Base-by-base conservation (phyloP, 2,888 invertebrate species). In the Diadromus collaris region DNA sequence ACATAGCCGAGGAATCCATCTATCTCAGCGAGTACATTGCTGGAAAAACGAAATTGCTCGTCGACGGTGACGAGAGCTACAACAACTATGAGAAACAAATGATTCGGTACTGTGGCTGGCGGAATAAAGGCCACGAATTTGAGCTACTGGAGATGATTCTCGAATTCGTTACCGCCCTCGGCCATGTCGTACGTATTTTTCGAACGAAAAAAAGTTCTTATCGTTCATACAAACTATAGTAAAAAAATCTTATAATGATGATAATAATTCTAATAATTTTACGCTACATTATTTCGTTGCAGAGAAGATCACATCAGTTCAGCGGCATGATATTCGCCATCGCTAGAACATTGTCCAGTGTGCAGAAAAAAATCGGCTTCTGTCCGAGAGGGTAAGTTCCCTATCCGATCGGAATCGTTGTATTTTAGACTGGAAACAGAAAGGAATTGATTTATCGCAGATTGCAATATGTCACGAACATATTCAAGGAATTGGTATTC, bases 221-320 rank as follows among this genome's bases (percentile, higher is more conserved):
- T n/a, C 32, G 63, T 46, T 58, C 24, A 27, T 68, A 10, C 48
- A n/a, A 60, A 32, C 68, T 27, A 2, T 48, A 48, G 34, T 32
- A 19, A 32, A 19, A 32, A 24, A 51, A 51, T 24, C 10, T 65
- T 21, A n/a, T n/a, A n/a, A n/a, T n/a, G n/a, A n/a, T n/a, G n/a
- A n/a, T n/a, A n/a, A n/a, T n/a, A n/a, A n/a, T n/a, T n/a, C n/a
- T n/a, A n/a, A n/a, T n/a, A 54, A 58, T 60, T 70, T 27, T 60
- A 38, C 63, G 56, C 32, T 51, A 64, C 41, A 48, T 16, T 80
- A 34, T 24, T 71, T 78, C 27, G 58, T 84, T 85, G 34, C 74
- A 90, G 89, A 89, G 90, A 82, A 87, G 90, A 80, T 85, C 90
- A 9, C 89, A 90, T 84, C 90, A 91, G 73, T 91, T 91, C 70